These are phyloP conservation scores for Formica selysi DNA, from an alignment of 1,140 invertebrate species.

Conservation along the genomic window DNA sequence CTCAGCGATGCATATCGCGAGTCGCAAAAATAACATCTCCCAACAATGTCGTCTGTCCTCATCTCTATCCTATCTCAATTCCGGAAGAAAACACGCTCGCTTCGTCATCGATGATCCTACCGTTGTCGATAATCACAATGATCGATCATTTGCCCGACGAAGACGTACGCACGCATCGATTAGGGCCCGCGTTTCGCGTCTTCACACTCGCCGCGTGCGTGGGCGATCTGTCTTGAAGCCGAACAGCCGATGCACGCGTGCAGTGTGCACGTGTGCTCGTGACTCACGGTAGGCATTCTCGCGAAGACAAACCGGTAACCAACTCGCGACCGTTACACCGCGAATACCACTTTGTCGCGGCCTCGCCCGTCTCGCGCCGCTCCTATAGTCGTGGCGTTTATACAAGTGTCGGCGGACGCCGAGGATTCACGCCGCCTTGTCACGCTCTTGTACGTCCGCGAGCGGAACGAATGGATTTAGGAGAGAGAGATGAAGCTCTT, in stretches of 20 bases:
- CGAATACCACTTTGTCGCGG: conserved; percentile 74
- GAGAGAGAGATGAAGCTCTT: not conserved
- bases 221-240: conserved; percentile 62
- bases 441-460: conserved; percentile 59
- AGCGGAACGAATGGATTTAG: conserved; percentile 69
- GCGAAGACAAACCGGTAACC: conserved; percentile 76
- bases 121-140: conserved; percentile 64
- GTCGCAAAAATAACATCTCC: conserved; percentile 29
- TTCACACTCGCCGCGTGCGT: conserved; percentile 57
- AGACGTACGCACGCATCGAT: conserved; percentile 67
- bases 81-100: conserved; percentile 32
- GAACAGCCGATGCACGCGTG: conserved; percentile 17
- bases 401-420: conserved; percentile 71
- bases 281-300: conserved; percentile 67
- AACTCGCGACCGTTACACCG: conserved; percentile 71
- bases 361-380: conserved; percentile 59
- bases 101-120: conserved; percentile 35
- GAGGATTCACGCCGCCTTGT: conserved; percentile 68
- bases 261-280: conserved; percentile 38
- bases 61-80: conserved; percentile 27
- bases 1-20: not conserved
- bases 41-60: conserved; percentile 31
- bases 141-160: conserved; percentile 66
- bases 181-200: conserved; percentile 58
- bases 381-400: conserved; percentile 71